Base-by-base conservation (phyloP, 2,888 invertebrate genomes). In the Lasius platythorax region DNA sequence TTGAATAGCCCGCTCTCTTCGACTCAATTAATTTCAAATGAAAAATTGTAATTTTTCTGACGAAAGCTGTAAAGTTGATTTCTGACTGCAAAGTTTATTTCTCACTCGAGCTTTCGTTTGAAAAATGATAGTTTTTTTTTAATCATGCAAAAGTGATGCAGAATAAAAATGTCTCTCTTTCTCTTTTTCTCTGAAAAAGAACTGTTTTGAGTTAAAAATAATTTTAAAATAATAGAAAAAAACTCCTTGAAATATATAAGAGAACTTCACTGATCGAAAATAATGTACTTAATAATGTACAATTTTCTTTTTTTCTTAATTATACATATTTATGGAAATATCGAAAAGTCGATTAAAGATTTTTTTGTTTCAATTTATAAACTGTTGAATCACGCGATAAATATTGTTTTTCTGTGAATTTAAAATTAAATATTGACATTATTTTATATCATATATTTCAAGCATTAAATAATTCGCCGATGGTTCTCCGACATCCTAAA, bases 71-170 rank as follows among this genome's bases (percentile, higher is more conserved):
- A 12, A 37, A 66, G 12, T 53, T 50, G 18, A 56, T 11, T 28
- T 18, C 40, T 15, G 37, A 46, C 30, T 56, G 30, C 56, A 12
- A 28, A 67, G 15, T 53, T 53, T 30, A 56, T 12, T 28, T n/a
- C 40, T n/a, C 40, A 72, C 58, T 79, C 43, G 30, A 61, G 18
- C 23, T 72, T 79, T 72, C 61, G 61, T 72, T 18, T 46, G 18
- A 70, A 18, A 79, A 79, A 63, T 50, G 1, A 30, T 33, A 50
- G 18, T 37, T 79, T 79, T 72, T 72, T 79, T 79, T 61, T n/a
- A 72, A 58, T 72, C 40, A 46, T 33, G 46, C 11, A 18, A 37
- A 33, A 63, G 2, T 23, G 33, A 50, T 72, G 46, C 6, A 8
- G 11, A 46, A 30, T 37, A 56, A 58, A 58, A 70, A 6, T 23